phyloP scores from a whole-genome alignment of 2,113 vertebrate genomes.

The Lycaon pictus region DNA sequence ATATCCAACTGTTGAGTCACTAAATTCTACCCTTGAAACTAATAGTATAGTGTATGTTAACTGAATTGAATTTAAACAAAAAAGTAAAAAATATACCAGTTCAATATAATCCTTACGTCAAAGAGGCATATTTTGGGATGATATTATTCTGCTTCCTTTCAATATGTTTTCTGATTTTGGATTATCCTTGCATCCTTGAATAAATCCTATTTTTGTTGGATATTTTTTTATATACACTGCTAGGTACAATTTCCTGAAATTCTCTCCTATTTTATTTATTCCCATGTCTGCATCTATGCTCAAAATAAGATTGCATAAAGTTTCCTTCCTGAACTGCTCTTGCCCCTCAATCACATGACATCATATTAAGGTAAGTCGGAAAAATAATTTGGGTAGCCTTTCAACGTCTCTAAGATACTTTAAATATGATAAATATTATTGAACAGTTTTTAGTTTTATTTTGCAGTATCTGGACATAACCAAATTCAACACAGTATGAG shows the following conservation, averaged over 20 bases:
- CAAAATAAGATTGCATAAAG: neutral
- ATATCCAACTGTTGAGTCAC: too few relatives aligned
- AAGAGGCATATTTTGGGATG: neutral
- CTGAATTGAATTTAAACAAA: too few relatives aligned
- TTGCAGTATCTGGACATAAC: neutral
- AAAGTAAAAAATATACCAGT: neutral
- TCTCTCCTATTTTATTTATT: neutral
- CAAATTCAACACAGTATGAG: neutral
- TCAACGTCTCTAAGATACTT: neutral
- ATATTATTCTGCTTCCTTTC: neutral
- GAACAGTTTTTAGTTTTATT: neutral
- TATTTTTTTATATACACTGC: neutral
- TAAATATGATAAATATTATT: neutral
- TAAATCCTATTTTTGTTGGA: neutral
- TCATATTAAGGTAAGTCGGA: neutral
- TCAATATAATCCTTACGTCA: neutral
- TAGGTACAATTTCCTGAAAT: neutral
- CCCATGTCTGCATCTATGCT: neutral
- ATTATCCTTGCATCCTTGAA: neutral
- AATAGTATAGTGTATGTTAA: too few relatives aligned
- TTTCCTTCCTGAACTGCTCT: neutral
- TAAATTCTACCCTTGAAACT: too few relatives aligned
- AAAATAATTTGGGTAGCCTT: neutral
- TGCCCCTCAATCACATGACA: too few relatives aligned
- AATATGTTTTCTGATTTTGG: neutral